Conservation (phyloP, 2,113 vertebrate genomes). For the Cacatua alba region DNA sequence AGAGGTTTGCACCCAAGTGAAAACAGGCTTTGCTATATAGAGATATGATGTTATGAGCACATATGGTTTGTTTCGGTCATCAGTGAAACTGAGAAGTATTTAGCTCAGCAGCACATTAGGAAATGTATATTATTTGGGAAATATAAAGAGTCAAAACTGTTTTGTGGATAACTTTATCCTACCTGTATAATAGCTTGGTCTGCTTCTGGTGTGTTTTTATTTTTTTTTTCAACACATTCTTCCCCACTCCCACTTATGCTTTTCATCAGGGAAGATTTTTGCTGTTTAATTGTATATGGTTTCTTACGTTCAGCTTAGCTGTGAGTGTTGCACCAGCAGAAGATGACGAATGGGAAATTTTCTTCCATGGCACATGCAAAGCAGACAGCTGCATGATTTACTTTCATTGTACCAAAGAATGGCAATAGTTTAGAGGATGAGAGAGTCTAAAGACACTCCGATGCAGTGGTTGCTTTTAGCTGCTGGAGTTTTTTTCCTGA, state of each 20-base stretch:
- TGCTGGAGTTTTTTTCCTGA: neutral
- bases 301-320: neutral
- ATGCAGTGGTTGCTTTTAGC: fast-evolving
- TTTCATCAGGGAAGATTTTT: neutral
- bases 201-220: neutral
- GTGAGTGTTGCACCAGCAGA: neutral
- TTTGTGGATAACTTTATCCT: neutral
- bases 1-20: neutral
- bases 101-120: neutral
- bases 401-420: neutral
- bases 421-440: neutral
- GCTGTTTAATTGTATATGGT: neutral
- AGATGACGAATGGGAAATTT: neutral
- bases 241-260: neutral
- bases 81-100: neutral
- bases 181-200: neutral
- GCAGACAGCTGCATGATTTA: neutral
- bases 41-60: neutral
- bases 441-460: neutral
- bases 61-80: neutral
- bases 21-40: neutral
- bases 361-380: neutral
- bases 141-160: neutral
- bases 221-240: neutral
- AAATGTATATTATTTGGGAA: neutral